Conservation (phyloP, 2,113 vertebrate genomes). For the Sceloporus tristichus region DNA sequence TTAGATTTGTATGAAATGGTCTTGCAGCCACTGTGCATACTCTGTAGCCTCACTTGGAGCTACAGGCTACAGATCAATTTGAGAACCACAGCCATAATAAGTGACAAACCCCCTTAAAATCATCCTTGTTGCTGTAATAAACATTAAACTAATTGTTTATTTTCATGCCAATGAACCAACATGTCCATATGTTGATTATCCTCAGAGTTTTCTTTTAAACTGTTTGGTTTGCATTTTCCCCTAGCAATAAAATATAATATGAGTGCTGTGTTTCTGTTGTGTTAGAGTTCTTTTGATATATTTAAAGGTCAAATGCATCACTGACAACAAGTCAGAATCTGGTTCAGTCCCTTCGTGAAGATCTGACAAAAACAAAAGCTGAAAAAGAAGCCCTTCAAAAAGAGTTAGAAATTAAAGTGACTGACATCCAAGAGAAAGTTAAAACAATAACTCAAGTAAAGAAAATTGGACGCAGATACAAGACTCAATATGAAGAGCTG, state of each 20-base stretch:
- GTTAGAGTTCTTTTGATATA: slow-evolving; percentile 8
- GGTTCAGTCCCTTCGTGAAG: slow-evolving; percentile 87
- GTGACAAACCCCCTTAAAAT: not conserved
- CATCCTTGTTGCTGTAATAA: not conserved
- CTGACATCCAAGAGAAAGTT: slow-evolving; percentile 90
- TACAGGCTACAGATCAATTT: not conserved
- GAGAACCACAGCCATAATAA: not conserved
- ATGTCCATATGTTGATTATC: not conserved
- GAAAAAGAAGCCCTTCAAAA: slow-evolving; percentile 89
- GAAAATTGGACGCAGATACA: slow-evolving; percentile 96
- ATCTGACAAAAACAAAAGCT: slow-evolving; percentile 79
- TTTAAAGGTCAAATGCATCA: slow-evolving; percentile 83
- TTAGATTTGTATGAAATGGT: not conserved
- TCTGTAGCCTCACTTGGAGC: not conserved
- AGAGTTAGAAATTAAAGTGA: slow-evolving; percentile 85
- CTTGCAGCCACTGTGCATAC: not conserved
- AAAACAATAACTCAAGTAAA: slow-evolving; percentile 96
- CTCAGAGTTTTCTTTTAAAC: not conserved
- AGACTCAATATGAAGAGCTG: slow-evolving; percentile 96
- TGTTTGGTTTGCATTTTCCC: not conserved
- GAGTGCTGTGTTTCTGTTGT: not conserved
- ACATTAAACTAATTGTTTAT: too few relatives aligned
- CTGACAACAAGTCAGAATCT: slow-evolving; percentile 88
- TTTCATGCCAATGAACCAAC: not conserved
- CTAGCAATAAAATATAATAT: too few relatives aligned